Evolutionary conservation across 1,140 invertebrate species (phyloP).

Genomic region (Trachelipus rathkii): DNA sequence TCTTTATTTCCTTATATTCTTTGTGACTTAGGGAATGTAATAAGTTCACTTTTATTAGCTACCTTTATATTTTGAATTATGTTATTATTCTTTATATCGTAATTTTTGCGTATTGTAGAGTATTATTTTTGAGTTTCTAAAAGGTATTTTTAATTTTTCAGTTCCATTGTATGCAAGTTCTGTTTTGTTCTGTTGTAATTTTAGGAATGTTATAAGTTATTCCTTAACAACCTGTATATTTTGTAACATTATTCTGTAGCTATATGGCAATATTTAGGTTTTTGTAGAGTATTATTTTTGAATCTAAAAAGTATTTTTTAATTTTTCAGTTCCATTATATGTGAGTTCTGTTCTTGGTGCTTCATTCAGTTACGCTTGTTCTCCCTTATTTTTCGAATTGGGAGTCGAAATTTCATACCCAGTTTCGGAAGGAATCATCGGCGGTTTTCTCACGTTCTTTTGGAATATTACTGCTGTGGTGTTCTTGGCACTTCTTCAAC

Average conservation of each 20-base stretch:
- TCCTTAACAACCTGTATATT: background rate
- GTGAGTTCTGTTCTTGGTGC: slow-evolving; percentile 50
- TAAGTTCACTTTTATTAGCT: background rate
- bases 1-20: background rate
- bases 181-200: no score
- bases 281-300: background rate
- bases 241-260: background rate
- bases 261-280: background rate
- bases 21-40: background rate
- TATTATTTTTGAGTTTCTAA: no score
- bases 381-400: slow-evolving; percentile 55
- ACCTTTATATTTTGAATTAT: background rate
- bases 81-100: no score
- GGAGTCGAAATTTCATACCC: slow-evolving; percentile 55
- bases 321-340: slow-evolving; percentile 46
- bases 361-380: slow-evolving; percentile 51
- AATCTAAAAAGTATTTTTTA: background rate
- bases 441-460: slow-evolving; percentile 53
- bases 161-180: no score
- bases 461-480: slow-evolving; percentile 51
- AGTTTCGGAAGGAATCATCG: slow-evolving; percentile 53
- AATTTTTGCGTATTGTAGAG: no score
- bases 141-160: no score
- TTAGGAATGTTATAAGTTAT: background rate
- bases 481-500: slow-evolving; percentile 46